Conservation (phyloP, 2,888 invertebrate genomes). For the Spisula subtruncata region DNA sequence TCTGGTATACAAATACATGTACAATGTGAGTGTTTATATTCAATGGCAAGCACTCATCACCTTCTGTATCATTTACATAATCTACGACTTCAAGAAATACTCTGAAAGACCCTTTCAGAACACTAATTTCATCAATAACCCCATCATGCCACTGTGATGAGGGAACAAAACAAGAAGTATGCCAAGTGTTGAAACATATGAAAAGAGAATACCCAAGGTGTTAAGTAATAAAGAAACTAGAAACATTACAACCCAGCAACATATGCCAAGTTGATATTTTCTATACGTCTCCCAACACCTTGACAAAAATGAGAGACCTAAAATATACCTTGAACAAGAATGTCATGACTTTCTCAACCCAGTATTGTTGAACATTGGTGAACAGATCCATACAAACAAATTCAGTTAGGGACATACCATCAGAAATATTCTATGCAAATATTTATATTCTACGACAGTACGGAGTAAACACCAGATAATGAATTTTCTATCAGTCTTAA, state of each 20-base stretch:
- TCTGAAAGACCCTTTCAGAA: background rate
- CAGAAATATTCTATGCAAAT: constrained; percentile 25
- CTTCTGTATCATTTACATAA: background rate
- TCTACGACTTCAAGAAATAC: background rate
- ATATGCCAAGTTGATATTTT: background rate
- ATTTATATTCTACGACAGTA: background rate
- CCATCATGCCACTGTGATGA: background rate
- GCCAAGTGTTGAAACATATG: no score
- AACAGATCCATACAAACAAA: background rate
- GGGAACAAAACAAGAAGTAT: background rate
- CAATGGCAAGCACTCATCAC: background rate
- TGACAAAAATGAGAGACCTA: background rate
- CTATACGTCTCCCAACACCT: background rate
- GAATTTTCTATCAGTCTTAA: background rate
- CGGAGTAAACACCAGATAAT: background rate
- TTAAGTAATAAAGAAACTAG: background rate
- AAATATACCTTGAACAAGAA: constrained; percentile 5
- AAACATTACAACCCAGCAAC: background rate
- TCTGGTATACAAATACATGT: background rate
- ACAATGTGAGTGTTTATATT: background rate
- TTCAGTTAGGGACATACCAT: background rate
- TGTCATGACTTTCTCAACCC: constrained; percentile 19
- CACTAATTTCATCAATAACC: background rate
- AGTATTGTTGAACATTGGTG: background rate
- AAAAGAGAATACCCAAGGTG: background rate